Percentiles rank a stretch among this genome's conserved stretches.
phyloP scores from a whole-genome alignment of 2,113 vertebrate genomes.

The Zootoca vivipara region DNA sequence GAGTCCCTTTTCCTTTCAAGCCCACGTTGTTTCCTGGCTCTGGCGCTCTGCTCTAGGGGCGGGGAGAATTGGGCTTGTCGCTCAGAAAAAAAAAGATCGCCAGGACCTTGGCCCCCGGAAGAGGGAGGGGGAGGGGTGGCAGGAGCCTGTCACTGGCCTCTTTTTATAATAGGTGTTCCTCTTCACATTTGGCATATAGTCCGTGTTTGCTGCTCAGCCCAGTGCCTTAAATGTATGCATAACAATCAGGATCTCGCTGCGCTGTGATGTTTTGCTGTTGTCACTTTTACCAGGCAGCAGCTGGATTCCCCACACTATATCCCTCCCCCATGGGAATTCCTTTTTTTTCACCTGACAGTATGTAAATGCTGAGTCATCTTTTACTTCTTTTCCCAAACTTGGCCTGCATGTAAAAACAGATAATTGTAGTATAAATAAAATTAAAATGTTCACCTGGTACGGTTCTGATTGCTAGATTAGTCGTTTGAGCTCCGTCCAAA shows the following conservation, averaged over 20 bases:
- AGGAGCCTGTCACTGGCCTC: background rate
- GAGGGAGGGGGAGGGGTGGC: too few species aligned
- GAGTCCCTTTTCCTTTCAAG: background rate
- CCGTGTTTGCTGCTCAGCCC: background rate
- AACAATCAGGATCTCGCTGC: background rate
- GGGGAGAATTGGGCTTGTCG: too few species aligned
- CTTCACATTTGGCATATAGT: background rate
- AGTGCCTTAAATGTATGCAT: background rate
- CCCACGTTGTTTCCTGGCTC: background rate
- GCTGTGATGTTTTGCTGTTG: too few species aligned
- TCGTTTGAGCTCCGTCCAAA: background rate
- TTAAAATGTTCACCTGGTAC: background rate
- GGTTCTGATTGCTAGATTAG: background rate
- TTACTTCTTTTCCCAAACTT: background rate
- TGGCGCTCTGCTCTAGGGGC: background rate
- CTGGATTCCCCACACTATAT: background rate
- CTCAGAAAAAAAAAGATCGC: too few species aligned
- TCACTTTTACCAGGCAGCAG: background rate
- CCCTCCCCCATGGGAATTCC: background rate
- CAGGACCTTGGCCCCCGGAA: too few species aligned
- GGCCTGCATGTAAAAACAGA: background rate
- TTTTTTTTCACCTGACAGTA: background rate
- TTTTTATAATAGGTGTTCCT: too few species aligned
- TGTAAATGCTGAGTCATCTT: background rate
- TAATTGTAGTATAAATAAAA: background rate